Percentiles rank a stretch among this genome's conserved stretches.
Conservation (phyloP, 2,113 vertebrate genomes). For the Seriola dumerili region DNA sequence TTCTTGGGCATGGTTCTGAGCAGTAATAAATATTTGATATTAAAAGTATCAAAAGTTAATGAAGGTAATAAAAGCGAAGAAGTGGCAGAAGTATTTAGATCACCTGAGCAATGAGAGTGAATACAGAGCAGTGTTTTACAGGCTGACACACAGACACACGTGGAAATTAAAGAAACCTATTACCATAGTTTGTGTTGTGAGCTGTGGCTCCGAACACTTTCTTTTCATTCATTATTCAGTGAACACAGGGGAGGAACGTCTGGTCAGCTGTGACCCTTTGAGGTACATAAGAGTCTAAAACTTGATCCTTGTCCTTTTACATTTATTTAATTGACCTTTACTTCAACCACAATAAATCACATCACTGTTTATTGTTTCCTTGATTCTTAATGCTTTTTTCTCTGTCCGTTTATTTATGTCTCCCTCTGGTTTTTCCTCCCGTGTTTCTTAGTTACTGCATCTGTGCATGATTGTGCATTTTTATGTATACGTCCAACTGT, state of each 20-base stretch:
- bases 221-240: constrained; percentile 31
- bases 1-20: constrained; percentile 10
- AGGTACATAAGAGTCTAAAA: not conserved
- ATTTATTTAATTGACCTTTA: not conserved
- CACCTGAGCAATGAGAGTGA: constrained; percentile 9
- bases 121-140: not conserved
- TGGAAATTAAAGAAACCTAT: not conserved
- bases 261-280: not conserved
- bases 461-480: not conserved
- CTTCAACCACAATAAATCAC: not conserved
- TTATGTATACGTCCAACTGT: not conserved
- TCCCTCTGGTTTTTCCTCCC: not conserved
- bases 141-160: not conserved
- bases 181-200: constrained; percentile 1
- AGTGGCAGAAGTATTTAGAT: constrained; percentile 15
- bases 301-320: not conserved
- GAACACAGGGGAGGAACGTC: not conserved
- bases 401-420: not conserved
- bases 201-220: not conserved
- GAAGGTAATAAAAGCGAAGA: constrained; percentile 18
- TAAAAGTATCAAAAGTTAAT: constrained; percentile 39
- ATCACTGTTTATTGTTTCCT: not conserved
- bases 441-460: not conserved
- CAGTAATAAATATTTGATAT: constrained; percentile 46
- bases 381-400: not conserved